Evolutionary conservation across 2,888 invertebrate species (phyloP), one percentile per base, ranked within the genome.

Genomic region (Hydropsyche betteni): DNA sequence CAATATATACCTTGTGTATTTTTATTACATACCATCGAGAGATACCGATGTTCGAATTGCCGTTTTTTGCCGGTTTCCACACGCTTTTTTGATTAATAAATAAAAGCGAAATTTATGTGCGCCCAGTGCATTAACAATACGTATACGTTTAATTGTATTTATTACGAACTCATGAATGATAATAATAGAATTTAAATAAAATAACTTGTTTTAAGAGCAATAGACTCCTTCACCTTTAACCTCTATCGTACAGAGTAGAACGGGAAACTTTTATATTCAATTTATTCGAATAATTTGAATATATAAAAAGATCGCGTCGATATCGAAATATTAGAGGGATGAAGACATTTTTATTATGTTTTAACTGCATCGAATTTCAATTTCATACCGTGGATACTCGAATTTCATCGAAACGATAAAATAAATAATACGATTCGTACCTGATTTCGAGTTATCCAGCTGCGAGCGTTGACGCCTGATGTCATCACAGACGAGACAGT

Each of bases 381-480:
- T 44, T 44, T 44, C 44, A 44, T 44, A 44, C 10, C 6, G 3
- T 6, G 3, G 10, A 44, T 44, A 44, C 44, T 44, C 44, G 44
- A 44, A 8, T 44, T 44, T 44, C 24, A 24, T 24, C 24, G 24
- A 24, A 24, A 24, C 24, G 24, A 24, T 24, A 24, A 24, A 24
- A 24, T 24, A 24, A 24, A 24, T 24, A 24, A 24, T 68, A 68
- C n/a, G 36, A 68, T 77, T 72, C 78, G 34, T n/a, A n/a, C 61
- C 78, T 78, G 76, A 24, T 24, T 36, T 73, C 55, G 44, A 71
- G 70, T 53, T 44, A 69, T 72, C 77, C 77, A 77, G 76, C 78
- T 74, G 75, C 74, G 78, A 76, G 76, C 78, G 78, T 77, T 77
- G 78, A 78, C 76, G 77, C 74, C 55, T 73, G 55, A 70, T 78